Conservation (phyloP, 53 echinoderm and acorn worm species). For the Apostichopus leukothele region DNA sequence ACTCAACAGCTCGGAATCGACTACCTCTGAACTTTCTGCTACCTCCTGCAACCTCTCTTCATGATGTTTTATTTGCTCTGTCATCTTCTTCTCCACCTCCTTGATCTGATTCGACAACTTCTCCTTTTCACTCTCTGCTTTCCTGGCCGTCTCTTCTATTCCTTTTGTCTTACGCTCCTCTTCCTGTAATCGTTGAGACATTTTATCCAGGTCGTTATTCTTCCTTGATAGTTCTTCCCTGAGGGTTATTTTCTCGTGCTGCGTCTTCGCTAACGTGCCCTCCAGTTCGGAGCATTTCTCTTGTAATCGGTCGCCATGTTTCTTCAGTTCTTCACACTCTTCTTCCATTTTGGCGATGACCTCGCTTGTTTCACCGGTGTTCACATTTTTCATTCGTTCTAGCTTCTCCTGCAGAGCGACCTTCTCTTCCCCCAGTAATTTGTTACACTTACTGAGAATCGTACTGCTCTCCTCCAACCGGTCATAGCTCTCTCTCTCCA, state of each 20-base stretch:
- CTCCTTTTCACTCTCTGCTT: slow-evolving; percentile 15
- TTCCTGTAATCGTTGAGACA: slow-evolving; percentile 15
- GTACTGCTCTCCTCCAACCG: slow-evolving; percentile 50
- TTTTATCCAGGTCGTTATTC: neutral
- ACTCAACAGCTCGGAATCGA: slow-evolving; percentile 41
- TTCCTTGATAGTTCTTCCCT: slow-evolving; percentile 36
- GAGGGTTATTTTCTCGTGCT: slow-evolving; percentile 42
- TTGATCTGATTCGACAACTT: slow-evolving; percentile 33
- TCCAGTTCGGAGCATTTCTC: slow-evolving; percentile 46
- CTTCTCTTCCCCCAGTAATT: slow-evolving; percentile 45
- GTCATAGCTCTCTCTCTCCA: slow-evolving; percentile 53
- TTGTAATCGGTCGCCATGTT: slow-evolving; percentile 19
- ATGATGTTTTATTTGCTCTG: slow-evolving; percentile 48
- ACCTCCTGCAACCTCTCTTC: slow-evolving; percentile 59
- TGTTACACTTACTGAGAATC: slow-evolving; percentile 35
- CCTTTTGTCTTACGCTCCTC: neutral
- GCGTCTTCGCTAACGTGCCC: slow-evolving; percentile 28
- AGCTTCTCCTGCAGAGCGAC: neutral
- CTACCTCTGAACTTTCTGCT: slow-evolving; percentile 20
- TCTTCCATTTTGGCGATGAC: slow-evolving; percentile 20
- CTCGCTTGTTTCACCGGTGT: slow-evolving; percentile 1
- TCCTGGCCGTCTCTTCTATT: neutral
- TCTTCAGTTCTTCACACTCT: slow-evolving; percentile 14
- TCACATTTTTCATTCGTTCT: neutral
- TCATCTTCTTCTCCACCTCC: slow-evolving; percentile 50